Evolutionary conservation across 2,888 invertebrate species (phyloP).

Genomic region (Trachelus tabidus): DNA sequence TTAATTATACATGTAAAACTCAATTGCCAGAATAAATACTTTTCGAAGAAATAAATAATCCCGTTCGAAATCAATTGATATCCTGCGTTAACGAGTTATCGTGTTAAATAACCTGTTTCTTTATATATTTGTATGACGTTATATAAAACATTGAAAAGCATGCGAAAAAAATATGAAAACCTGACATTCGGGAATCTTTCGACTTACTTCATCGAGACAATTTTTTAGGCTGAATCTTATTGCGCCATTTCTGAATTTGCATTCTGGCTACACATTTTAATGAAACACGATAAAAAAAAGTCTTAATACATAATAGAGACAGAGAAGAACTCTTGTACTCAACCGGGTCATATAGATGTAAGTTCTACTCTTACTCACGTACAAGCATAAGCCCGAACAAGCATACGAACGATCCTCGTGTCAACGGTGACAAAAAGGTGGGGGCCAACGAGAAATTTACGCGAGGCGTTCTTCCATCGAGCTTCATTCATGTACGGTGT

Average conservation of each 20-base stretch:
- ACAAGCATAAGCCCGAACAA: constrained; percentile 23
- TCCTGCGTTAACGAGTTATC: neutral
- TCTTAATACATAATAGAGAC: neutral
- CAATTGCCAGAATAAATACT: neutral
- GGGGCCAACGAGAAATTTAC: constrained; percentile 38
- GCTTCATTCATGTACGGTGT: constrained; percentile 46
- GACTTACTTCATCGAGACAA: too few relatives aligned
- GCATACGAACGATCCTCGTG: constrained; percentile 35
- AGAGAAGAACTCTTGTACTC: neutral
- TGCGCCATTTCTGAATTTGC: neutral
- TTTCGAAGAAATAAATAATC: neutral
- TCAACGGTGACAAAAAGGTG: constrained; percentile 28
- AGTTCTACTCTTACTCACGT: constrained; percentile 40
- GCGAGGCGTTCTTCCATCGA: constrained; percentile 28
- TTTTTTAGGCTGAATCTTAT: too few relatives aligned
- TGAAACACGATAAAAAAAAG: neutral
- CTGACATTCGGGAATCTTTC: neutral
- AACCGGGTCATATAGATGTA: neutral
- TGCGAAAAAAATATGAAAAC: neutral
- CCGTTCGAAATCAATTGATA: neutral
- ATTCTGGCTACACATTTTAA: neutral
- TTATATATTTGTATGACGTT: neutral
- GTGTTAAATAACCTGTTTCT: neutral
- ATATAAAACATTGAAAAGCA: neutral
- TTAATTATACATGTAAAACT: neutral